Evolutionary conservation across 2,888 invertebrate genomes (phyloP).

Genomic region (Dynastes tityus): DNA sequence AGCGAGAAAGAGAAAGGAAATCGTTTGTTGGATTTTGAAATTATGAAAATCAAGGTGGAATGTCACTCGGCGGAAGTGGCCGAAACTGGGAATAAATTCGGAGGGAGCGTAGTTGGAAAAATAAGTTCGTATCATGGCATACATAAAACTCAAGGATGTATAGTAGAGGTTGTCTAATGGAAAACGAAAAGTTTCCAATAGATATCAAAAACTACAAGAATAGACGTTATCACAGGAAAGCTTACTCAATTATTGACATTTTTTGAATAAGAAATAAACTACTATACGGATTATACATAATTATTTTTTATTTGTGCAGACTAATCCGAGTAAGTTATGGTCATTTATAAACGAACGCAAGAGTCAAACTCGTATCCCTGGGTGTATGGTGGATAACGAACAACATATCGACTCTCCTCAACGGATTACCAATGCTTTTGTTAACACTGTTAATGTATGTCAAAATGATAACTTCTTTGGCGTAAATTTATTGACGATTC

Average conservation of each 20-base stretch:
- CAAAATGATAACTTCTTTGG: too few relatives aligned
- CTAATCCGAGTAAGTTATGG: too few relatives aligned
- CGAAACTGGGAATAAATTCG: conserved; percentile 60
- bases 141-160: neutral
- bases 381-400: too few relatives aligned
- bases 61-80: conserved; percentile 61
- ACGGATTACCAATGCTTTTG: too few relatives aligned
- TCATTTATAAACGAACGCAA: too few relatives aligned
- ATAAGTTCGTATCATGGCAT: conserved; percentile 55
- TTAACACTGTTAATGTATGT: too few relatives aligned
- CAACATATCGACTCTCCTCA: too few relatives aligned
- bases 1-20: conserved; percentile 50
- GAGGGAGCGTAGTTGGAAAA: conserved; percentile 43
- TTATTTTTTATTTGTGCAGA: too few relatives aligned
- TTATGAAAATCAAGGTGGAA: conserved; percentile 60
- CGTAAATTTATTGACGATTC: too few relatives aligned
- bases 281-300: too few relatives aligned
- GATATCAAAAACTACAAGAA: conserved; percentile 39
- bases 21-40: conserved; percentile 58
- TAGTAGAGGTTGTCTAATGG: neutral
- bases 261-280: neutral
- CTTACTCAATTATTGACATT: neutral
- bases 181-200: too few relatives aligned
- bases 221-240: neutral
- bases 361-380: too few relatives aligned